Evolutionary conservation across 2,113 vertebrate genomes (phyloP), one percentile per base, ranked within the genome.

Genomic region (Gadus chalcogrammus): DNA sequence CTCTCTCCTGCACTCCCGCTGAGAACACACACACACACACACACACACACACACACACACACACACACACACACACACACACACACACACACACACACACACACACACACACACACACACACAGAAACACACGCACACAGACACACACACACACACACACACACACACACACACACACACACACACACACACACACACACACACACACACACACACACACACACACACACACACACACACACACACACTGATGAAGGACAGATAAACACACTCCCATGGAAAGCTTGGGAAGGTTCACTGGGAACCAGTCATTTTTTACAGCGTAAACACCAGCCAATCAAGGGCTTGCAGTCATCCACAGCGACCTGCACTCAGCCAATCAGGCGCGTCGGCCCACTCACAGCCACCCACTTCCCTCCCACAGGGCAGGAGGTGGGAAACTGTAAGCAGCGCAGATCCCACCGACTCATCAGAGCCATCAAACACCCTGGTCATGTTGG

Each of bases 181-280:
- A 48, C 42, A 48, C 42, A 48, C 42, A 48, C 8, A 15, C 13
- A 20, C 55, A 42, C n/a, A 61, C 8, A 48, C 8, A 16, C 20
- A 52, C n/a, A 48, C 28, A 22, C 24, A 56, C 48, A 67, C 55
- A 27, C 13, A 56, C 52, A 55, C 17, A 38, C 38, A 35, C 11
- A 66, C 65, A 66, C 22, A 61, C 52, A 68, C 71, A 68, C 9
- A 72, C 81, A 84, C 83, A 86, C 73, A 82, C 81, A 77, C 73
- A 81, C 81, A 88, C 42, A 87, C 42, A 9, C 42, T 48, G 42
- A 48, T 48, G 42, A 48, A 48, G 42, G 42, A 48, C 42, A 48
- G 42, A 89, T 83, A 90, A 87, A 90, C 86, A 80, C 42, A 65
- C 15, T 15, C 61, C 63, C 73, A 81, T 82, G 42, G 8, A 48